These are phyloP conservation scores for Prionace glauca DNA, from an alignment of 2,797 vertebrate genomes.

Conservation along the genomic window DNA sequence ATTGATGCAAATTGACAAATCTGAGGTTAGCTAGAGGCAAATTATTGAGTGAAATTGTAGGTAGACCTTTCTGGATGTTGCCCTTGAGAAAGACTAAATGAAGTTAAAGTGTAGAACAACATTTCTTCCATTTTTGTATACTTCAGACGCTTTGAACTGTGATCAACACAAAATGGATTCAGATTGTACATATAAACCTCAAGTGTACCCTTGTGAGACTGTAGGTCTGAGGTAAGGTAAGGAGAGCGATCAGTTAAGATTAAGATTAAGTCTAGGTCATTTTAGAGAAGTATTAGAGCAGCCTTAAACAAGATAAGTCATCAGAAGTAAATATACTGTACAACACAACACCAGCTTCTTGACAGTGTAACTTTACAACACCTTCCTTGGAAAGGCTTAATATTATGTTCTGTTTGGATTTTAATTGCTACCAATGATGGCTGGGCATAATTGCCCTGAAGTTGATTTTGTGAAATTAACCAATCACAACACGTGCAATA, in stretches of 20 bases:
- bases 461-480: slow-evolving; percentile 25
- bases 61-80: background rate
- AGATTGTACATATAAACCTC: background rate
- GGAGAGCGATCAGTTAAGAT: background rate
- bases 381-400: background rate
- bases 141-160: background rate
- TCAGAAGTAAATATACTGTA: background rate
- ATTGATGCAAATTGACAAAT: background rate
- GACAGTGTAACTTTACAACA: background rate
- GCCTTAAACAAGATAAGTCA: background rate
- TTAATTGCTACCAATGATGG: slow-evolving; percentile 17
- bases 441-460: slow-evolving; percentile 11
- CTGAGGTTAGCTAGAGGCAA: background rate
- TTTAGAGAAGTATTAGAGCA: background rate
- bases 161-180: background rate
- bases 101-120: background rate
- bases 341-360: background rate
- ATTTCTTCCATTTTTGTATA: background rate
- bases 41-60: background rate
- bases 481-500: slow-evolving; percentile 8
- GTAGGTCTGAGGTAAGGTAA: background rate
- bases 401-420: background rate
- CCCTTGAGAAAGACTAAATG: background rate
- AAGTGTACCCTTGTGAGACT: background rate
- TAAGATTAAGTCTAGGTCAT: background rate